Evolutionary conservation across 2,797 vertebrate genomes (phyloP).

Genomic region (Peromyscus melanophrys): DNA sequence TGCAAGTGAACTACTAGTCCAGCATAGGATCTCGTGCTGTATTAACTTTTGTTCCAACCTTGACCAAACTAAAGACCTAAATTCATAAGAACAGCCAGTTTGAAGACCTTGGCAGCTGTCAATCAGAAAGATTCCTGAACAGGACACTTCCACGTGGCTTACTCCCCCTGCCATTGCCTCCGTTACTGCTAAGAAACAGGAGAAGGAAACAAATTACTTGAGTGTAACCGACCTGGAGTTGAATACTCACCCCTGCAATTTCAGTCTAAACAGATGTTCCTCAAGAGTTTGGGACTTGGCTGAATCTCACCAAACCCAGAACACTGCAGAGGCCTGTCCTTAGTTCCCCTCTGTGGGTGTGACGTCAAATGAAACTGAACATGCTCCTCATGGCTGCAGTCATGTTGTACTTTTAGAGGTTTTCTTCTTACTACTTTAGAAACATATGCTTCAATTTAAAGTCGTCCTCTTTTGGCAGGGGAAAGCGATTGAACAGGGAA

Average conservation of each 20-base stretch:
- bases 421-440: constrained; percentile 56
- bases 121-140: constrained; percentile 70
- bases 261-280: constrained; percentile 71
- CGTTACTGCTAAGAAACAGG: constrained; percentile 43
- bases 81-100: constrained; percentile 66
- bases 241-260: constrained; percentile 70
- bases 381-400: constrained; percentile 48
- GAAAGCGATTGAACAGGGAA: neutral
- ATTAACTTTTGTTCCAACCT: constrained; percentile 70
- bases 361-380: constrained; percentile 58
- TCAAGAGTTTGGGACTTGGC: constrained; percentile 68
- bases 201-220: constrained; percentile 73
- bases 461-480: neutral
- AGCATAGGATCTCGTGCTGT: constrained; percentile 47
- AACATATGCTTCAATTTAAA: constrained; percentile 46
- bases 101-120: constrained; percentile 65
- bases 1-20: constrained; percentile 67
- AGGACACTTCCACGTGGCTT: constrained; percentile 31
- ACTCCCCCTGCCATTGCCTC: constrained; percentile 29
- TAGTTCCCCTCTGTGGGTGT: constrained; percentile 53
- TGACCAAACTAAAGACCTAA: constrained; percentile 56
- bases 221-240: constrained; percentile 18
- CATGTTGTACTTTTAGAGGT: constrained; percentile 41
- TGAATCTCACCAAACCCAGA: constrained; percentile 71
- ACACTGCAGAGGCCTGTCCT: constrained; percentile 69